Evolutionary conservation across 2,797 vertebrate species (phyloP).

Genomic region (Gastrophryne carolinensis): DNA sequence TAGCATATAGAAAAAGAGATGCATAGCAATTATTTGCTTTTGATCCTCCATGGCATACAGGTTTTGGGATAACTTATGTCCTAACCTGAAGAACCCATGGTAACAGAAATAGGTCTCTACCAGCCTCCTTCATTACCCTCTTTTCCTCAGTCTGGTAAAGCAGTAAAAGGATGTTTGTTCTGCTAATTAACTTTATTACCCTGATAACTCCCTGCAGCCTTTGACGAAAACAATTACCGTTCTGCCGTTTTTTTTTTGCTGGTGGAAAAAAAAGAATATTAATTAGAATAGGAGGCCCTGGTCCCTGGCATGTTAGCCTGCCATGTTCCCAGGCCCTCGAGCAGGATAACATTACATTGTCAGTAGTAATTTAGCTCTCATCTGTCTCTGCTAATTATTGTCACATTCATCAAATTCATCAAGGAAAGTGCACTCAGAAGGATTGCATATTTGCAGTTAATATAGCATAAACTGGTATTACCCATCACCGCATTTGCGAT

Average conservation of each 20-base stretch:
- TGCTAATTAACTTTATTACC: slow-evolving; percentile 99
- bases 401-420: slow-evolving; percentile 99
- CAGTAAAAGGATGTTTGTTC: slow-evolving; percentile 91
- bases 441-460: slow-evolving; percentile 98
- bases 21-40: not conserved
- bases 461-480: slow-evolving; percentile 98
- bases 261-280: slow-evolving; percentile 80
- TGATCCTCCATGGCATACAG: not conserved
- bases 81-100: slow-evolving; percentile 45
- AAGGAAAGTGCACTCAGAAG: slow-evolving; percentile 96
- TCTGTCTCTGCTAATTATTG: slow-evolving; percentile 99
- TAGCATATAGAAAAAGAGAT: not conserved
- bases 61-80: not conserved
- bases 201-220: slow-evolving; percentile 98
- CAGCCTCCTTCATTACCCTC: slow-evolving; percentile 82
- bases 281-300: slow-evolving; percentile 83
- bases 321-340: slow-evolving; percentile 85
- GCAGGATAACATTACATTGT: slow-evolving; percentile 95
- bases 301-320: slow-evolving; percentile 82
- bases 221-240: slow-evolving; percentile 98
- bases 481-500: slow-evolving; percentile 91
- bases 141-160: slow-evolving; percentile 82
- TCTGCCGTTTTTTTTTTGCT: slow-evolving; percentile 64
- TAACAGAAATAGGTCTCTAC: slow-evolving; percentile 68
- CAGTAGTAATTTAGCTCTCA: slow-evolving; percentile 99